A percentile compares a stretch with the other conserved stretches of the same genome.
Conservation (phyloP, 2,797 vertebrate genomes). For the Peromyscus aztecus region DNA sequence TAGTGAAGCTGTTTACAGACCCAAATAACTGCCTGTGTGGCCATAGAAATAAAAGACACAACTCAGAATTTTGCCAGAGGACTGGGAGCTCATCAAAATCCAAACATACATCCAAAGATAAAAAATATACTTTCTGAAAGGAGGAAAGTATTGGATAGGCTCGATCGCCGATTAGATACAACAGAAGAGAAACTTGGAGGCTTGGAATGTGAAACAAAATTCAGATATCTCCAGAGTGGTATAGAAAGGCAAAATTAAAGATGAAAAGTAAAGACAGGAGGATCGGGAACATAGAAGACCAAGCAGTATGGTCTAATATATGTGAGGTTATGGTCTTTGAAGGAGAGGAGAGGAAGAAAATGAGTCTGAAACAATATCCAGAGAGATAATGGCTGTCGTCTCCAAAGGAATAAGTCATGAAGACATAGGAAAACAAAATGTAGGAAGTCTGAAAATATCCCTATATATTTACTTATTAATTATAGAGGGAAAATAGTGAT, state of each 20-base stretch:
- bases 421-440: background rate
- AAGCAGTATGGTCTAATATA: background rate
- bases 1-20: background rate
- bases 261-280: background rate
- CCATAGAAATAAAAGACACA: background rate
- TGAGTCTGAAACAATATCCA: background rate
- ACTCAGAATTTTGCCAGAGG: background rate
- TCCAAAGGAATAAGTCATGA: background rate
- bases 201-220: background rate
- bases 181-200: slow-evolving; percentile 22
- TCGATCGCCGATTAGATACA: background rate
- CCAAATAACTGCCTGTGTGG: background rate
- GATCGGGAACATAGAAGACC: background rate
- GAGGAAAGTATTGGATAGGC: background rate
- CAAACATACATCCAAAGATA: background rate
- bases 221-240: background rate
- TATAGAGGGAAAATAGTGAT: background rate
- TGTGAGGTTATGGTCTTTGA: background rate
- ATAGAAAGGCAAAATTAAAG: background rate
- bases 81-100: background rate
- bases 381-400: background rate
- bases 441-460: background rate
- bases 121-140: slow-evolving; percentile 39
- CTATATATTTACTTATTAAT: background rate
- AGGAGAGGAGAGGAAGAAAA: background rate